These are phyloP conservation scores for Austrofundulus limnaeus DNA, from an alignment of 2,113 vertebrate species.

Conservation along the genomic window DNA sequence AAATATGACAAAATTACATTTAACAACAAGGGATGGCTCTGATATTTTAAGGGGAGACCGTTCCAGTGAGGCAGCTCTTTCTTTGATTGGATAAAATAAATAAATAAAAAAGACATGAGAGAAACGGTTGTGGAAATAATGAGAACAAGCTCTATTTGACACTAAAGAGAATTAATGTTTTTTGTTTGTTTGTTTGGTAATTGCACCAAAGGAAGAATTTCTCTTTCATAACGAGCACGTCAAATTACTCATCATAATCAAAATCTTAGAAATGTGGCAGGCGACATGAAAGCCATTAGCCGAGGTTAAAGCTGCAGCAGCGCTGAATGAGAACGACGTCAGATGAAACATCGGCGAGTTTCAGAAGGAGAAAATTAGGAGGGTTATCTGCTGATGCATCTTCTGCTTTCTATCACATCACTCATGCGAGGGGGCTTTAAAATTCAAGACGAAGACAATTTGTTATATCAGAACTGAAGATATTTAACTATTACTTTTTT, in stretches of 20 bases:
- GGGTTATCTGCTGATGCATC: conserved; percentile 24
- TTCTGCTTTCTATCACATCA: conserved; percentile 23
- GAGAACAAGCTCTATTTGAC: conserved; percentile 24
- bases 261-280: conserved; percentile 59
- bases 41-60: conserved; percentile 21
- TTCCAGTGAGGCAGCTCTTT: conserved; percentile 13
- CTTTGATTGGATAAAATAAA: conserved; percentile 17
- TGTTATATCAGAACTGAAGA: conserved; percentile 35
- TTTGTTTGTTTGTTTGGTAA: conserved; percentile 16
- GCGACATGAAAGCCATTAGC: conserved; percentile 62
- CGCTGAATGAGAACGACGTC: conserved; percentile 45
- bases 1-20: conserved; percentile 40
- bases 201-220: conserved; percentile 40
- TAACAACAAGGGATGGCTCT: conserved; percentile 22
- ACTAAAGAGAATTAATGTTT: conserved; percentile 31
- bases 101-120: conserved; percentile 1
- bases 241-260: conserved; percentile 55
- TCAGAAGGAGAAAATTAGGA: conserved; percentile 33
- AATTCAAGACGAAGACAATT: conserved; percentile 26
- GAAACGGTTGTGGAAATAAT: conserved; percentile 27
- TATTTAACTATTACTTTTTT: too few relatives aligned
- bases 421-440: conserved; percentile 33
- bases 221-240: conserved; percentile 49
- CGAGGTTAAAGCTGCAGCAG: conserved; percentile 58
- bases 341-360: conserved; percentile 60